These are phyloP conservation scores for Lysandra bellargus DNA, from an alignment of 2,888 invertebrate species.

Conservation along the genomic window DNA sequence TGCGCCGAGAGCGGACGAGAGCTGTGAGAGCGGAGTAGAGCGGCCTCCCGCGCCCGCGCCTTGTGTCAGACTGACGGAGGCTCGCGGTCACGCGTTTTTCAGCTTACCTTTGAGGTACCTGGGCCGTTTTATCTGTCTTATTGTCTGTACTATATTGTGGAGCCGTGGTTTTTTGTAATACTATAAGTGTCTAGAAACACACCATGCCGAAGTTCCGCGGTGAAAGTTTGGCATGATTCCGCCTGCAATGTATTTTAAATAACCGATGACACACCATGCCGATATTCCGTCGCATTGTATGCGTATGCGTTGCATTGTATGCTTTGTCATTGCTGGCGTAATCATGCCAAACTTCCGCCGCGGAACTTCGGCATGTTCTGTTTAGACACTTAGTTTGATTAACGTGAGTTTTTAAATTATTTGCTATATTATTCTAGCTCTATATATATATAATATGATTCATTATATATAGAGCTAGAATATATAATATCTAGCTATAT, in stretches of 20 bases:
- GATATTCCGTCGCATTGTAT: no score
- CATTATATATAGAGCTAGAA: no score
- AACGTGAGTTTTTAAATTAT: background rate
- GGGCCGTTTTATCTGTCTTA: constrained; percentile 38
- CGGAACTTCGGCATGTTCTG: no score
- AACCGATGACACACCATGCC: no score
- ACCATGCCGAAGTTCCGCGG: no score
- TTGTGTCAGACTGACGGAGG: constrained; percentile 55
- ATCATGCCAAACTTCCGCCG: no score
- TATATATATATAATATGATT: no score
- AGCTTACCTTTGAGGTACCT: constrained; percentile 45
- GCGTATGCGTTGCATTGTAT: no score
- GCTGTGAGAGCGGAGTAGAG: constrained; percentile 42
- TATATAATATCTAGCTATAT: no score
- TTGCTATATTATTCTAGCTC: background rate
- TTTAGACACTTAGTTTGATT: background rate
- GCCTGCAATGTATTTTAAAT: no score
- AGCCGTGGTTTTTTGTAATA: background rate
- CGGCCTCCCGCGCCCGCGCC: constrained; percentile 49
- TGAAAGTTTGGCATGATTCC: no score
- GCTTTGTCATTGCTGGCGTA: no score
- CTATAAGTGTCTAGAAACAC: background rate
- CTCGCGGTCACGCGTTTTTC: constrained; percentile 46
- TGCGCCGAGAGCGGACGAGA: constrained; percentile 47
- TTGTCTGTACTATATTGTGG: constrained; percentile 30